Percentiles rank a stretch among this genome's conserved stretches.
Evolutionary conservation across 2,888 invertebrate species (phyloP).

Genomic region (Cephus spinipes): DNA sequence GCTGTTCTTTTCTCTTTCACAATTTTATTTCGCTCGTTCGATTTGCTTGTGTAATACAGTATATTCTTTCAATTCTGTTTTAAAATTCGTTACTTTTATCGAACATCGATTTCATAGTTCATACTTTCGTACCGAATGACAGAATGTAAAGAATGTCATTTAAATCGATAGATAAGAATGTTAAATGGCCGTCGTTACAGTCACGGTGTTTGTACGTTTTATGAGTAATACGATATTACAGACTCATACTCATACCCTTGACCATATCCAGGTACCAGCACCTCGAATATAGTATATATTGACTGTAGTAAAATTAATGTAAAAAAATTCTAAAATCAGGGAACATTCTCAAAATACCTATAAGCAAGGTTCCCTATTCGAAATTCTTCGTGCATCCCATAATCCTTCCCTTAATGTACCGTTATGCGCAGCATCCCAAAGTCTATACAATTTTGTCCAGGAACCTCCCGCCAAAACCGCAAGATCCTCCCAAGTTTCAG

Average conservation of each 20-base stretch:
- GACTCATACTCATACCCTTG: too few species aligned
- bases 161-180: constrained; percentile 50
- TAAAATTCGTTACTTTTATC: constrained; percentile 36
- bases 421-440: constrained; percentile 11
- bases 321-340: not conserved
- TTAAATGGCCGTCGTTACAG: constrained; percentile 38
- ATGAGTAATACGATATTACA: constrained; percentile 43
- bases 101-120: constrained; percentile 32
- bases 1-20: not conserved
- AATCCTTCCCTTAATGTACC: not conserved
- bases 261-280: too few species aligned
- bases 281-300: too few species aligned
- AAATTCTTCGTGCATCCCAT: not conserved
- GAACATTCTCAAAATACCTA: not conserved
- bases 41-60: not conserved
- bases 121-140: constrained; percentile 9
- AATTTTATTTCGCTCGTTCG: not conserved
- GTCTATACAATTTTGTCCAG: constrained; percentile 29
- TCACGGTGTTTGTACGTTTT: constrained; percentile 47
- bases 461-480: constrained; percentile 25
- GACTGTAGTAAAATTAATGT: too few species aligned
- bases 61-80: constrained; percentile 25
- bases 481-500: constrained; percentile 40
- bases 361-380: not conserved
- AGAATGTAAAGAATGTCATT: constrained; percentile 46